Percentiles rank a stretch among this genome's conserved stretches.
phyloP scores from a whole-genome alignment of 2,888 invertebrate species.

The Lasioglossum calceatum region DNA sequence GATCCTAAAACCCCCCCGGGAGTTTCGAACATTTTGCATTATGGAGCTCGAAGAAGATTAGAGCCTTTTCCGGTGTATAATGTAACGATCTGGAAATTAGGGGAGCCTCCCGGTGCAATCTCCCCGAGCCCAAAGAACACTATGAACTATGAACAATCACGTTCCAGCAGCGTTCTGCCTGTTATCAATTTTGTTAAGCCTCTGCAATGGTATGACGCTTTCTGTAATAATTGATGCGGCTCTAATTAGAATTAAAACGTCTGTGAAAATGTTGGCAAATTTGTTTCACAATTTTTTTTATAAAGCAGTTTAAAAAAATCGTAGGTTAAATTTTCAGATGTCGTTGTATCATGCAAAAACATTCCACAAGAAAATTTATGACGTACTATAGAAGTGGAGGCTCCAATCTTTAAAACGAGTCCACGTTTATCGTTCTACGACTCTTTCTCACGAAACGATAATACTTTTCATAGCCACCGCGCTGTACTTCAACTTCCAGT shows the following conservation, averaged over 20 bases:
- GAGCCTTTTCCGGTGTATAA: not conserved
- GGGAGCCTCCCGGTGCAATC: not conserved
- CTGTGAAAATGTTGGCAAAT: too few relatives aligned
- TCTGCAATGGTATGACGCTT: not conserved
- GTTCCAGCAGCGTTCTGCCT: not conserved
- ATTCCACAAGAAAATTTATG: too few relatives aligned
- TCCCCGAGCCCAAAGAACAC: not conserved
- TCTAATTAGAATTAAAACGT: too few relatives aligned
- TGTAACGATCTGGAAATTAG: constrained; percentile 3
- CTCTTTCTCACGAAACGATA: not conserved
- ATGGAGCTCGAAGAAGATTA: constrained; percentile 6
- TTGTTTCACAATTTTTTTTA: not conserved
- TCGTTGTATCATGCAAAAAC: too few relatives aligned
- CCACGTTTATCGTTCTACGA: not conserved
- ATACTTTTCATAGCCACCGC: not conserved
- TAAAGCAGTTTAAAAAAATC: not conserved
- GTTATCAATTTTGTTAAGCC: not conserved
- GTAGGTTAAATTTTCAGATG: too few relatives aligned
- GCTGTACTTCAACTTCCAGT: not conserved
- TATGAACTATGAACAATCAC: not conserved
- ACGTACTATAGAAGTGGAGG: too few relatives aligned
- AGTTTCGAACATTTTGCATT: constrained; percentile 6
- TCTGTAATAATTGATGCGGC: too few relatives aligned
- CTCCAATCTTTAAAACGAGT: not conserved
- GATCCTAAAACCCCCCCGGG: not conserved